Base-by-base conservation (phyloP, 2,888 invertebrate genomes). In the Drosophila prolongata region DNA sequence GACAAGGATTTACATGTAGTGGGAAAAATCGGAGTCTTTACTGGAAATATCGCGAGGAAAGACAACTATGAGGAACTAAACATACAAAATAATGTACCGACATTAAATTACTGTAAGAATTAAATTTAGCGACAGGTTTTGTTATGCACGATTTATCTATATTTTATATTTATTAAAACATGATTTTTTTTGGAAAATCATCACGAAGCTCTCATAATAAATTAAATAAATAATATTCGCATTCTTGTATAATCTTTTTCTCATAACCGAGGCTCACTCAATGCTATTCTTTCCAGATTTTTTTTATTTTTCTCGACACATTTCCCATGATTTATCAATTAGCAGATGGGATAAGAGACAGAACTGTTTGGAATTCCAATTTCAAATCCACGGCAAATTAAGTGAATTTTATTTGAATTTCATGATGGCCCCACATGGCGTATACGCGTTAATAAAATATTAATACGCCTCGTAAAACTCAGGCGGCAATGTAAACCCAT, bases 261-360 rank as follows among this genome's bases (percentile, higher is more conserved):
- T 24, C 9, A 9, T 19, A 44, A 8, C 6, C 1, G 2, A 24
- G 6, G 11, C 14, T 14, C 11, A n/a, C 11, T 5, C 8, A 8
- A 14, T 37, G 47, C 6, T 38, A 47, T 61, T 47, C 9, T 24
- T 38, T 61, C 30, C 62, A 61, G 62, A 62, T 64, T 47, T 62
- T 62, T 62, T 40, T 19, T 46, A 62, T 46, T 60, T 62, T 34
- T 47, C 24, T 34, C 14, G 19, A 13, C 64, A 38, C 37, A 62
- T 62, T 61, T 37, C 16, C 38, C 61, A 62, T 47, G 46, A 62
- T 52, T 38, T 67, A 46, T 65, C 53, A 53, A 67, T 67, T 67
- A 65, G 43, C 65, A 24, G 24, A 34, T 34, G 14, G 24, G 44
- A 35, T 34, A 52, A 38, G 43, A 52, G 46, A 61, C 44, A 27